A percentile compares a stretch with the other conserved stretches of the same genome.
These are phyloP conservation scores for Trididemnum nubilum DNA, from an alignment of 23 tunicate species.

Conservation along the genomic window DNA sequence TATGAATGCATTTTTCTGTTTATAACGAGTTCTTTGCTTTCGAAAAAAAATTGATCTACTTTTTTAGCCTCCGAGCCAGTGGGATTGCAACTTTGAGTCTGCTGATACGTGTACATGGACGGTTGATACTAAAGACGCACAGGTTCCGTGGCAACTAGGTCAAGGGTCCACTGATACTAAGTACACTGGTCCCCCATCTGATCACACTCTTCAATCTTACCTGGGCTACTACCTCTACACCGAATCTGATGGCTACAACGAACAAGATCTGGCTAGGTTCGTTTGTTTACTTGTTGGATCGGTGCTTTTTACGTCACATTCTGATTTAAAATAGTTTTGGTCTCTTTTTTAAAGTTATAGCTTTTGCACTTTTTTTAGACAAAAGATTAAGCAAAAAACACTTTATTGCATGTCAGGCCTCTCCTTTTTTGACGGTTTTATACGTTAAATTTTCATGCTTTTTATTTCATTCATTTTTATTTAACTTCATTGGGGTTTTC, in stretches of 20 bases:
- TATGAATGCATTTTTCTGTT: no score
- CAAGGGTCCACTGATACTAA: conserved; percentile 68
- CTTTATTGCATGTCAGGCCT: no score
- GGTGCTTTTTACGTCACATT: no score
- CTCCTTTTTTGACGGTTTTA: no score
- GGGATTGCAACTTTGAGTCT: conserved; percentile 90
- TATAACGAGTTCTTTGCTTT: no score
- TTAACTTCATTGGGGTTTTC: no score
- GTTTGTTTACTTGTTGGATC: conserved; percentile 2
- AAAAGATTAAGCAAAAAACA: no score
- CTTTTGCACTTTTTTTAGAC: no score
- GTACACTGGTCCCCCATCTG: conserved; percentile 85
- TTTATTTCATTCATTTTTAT: no score
- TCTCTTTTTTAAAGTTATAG: no score
- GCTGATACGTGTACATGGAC: conserved; percentile 64
- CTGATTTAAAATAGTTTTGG: not conserved
- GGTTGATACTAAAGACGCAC: conserved; percentile 15
- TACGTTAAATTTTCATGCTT: no score
- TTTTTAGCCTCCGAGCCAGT: conserved; percentile 68
- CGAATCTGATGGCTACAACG: conserved; percentile 48
- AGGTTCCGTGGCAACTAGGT: conserved; percentile 31
- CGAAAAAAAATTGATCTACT: no score
- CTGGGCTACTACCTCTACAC: conserved; percentile 62
- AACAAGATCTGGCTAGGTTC: conserved; percentile 61
- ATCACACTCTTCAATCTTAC: conserved; percentile 57